phyloP scores from a whole-genome alignment of 2,113 vertebrate genomes.

The Perca fluviatilis region DNA sequence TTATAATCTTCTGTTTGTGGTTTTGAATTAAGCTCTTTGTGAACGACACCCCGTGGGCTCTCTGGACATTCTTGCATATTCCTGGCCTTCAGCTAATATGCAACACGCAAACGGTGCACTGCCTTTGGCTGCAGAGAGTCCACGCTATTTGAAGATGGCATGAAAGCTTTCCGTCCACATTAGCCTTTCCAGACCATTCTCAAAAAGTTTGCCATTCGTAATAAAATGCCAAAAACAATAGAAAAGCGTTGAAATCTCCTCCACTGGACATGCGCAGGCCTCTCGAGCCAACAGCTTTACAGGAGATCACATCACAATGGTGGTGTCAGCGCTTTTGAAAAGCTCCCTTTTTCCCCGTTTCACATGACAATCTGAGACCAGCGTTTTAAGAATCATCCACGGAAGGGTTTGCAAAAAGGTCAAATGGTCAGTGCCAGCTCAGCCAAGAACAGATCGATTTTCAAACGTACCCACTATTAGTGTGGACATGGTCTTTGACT shows the following conservation, averaged over 20 bases:
- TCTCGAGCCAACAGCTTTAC: constrained; percentile 26
- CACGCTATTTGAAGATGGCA: constrained; percentile 41
- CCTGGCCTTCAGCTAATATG: constrained; percentile 55
- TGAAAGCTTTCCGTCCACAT: constrained; percentile 46
- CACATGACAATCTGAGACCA: constrained; percentile 16
- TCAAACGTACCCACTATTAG: constrained; percentile 1
- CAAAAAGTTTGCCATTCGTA: constrained; percentile 41
- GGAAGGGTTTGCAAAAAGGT: constrained; percentile 20
- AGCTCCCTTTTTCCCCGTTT: constrained; percentile 5
- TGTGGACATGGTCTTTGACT: neutral
- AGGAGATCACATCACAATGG: constrained; percentile 47
- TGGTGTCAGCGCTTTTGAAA: constrained; percentile 38
- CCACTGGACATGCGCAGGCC: neutral
- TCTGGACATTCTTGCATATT: constrained; percentile 69
- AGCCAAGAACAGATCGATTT: neutral
- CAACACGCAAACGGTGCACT: constrained; percentile 43
- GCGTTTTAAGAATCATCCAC: constrained; percentile 10
- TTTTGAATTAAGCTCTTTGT: constrained; percentile 74
- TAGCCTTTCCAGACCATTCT: constrained; percentile 29
- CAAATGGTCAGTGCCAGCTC: constrained; percentile 5
- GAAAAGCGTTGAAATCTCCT: constrained; percentile 18
- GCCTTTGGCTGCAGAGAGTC: constrained; percentile 51
- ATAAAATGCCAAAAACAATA: constrained; percentile 54
- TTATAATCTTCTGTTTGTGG: constrained; percentile 64
- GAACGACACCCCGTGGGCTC: constrained; percentile 62